Conservation (phyloP, 1,140 invertebrate genomes). For the Caenorhabditis remanei region DNA sequence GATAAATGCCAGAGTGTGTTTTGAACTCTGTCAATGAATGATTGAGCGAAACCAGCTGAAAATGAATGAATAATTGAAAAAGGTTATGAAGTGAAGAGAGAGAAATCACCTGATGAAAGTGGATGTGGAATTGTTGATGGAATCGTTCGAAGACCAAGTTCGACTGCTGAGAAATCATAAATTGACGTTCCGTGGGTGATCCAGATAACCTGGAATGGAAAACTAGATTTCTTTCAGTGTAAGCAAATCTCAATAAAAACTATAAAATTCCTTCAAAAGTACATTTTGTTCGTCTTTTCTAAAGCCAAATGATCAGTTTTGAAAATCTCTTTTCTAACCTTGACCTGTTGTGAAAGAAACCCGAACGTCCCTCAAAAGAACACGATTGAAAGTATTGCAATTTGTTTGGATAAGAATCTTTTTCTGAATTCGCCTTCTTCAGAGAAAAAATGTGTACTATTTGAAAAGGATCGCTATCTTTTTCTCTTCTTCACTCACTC, state of each 20-base stretch:
- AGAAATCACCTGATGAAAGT: slow-evolving; percentile 72
- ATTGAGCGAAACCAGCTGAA: slow-evolving; percentile 62
- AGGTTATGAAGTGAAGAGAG: background rate
- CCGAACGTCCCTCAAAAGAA: background rate
- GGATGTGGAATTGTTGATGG: slow-evolving; percentile 76
- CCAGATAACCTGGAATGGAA: slow-evolving; percentile 73
- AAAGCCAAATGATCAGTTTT: background rate
- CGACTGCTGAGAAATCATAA: slow-evolving; percentile 75
- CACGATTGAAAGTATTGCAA: background rate
- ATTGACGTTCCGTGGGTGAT: slow-evolving; percentile 77
- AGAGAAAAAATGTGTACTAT: background rate
- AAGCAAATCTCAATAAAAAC: too few relatives aligned
- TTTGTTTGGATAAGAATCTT: background rate
- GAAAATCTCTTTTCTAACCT: background rate
- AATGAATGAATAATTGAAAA: background rate
- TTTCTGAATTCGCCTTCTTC: background rate
- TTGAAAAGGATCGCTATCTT: slow-evolving; percentile 44
- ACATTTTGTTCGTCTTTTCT: too few relatives aligned
- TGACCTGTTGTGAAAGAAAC: background rate
- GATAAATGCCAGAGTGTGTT: slow-evolving; percentile 77
- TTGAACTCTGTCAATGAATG: slow-evolving; percentile 68
- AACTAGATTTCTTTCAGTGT: too few relatives aligned
- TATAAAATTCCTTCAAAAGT: too few relatives aligned
- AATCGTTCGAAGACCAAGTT: slow-evolving; percentile 73
- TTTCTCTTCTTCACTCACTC: slow-evolving; percentile 62